phyloP scores from a whole-genome alignment of 1,140 invertebrate species.

The Drosophila bifasciata region DNA sequence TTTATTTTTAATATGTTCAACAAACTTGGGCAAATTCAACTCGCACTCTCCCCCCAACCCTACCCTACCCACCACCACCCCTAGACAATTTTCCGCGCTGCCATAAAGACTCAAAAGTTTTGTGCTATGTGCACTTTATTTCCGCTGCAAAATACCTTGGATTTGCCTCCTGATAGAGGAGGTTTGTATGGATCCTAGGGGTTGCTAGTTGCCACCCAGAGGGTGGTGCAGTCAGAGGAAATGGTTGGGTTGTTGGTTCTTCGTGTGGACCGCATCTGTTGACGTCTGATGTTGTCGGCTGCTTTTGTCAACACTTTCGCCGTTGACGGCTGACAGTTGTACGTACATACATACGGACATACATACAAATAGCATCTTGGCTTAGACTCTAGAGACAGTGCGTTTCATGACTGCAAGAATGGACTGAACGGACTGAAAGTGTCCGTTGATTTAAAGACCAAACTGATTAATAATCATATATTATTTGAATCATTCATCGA shows the following conservation, averaged over 20 bases:
- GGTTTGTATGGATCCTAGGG: background rate
- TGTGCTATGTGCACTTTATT: slow-evolving; percentile 76
- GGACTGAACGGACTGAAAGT: background rate
- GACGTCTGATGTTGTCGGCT: slow-evolving; percentile 78
- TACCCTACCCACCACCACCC: no score
- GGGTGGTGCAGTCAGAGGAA: no score
- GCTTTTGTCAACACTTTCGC: slow-evolving; percentile 77
- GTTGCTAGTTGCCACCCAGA: no score
- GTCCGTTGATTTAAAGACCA: no score
- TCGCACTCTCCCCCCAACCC: slow-evolving; percentile 1
- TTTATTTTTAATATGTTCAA: slow-evolving; percentile 80
- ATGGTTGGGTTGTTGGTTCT: slow-evolving; percentile 34
- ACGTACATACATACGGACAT: background rate
- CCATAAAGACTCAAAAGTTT: slow-evolving; percentile 76
- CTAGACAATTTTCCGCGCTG: slow-evolving; percentile 75
- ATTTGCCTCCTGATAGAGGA: slow-evolving; percentile 48
- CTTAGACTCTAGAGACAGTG: slow-evolving; percentile 13
- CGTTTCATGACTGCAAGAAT: slow-evolving; percentile 7
- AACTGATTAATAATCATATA: no score
- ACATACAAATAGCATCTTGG: slow-evolving; percentile 5
- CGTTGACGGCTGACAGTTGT: slow-evolving; percentile 69
- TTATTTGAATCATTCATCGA: no score
- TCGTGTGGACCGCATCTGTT: slow-evolving; percentile 68
- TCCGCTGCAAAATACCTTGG: slow-evolving; percentile 79
- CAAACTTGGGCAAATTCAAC: slow-evolving; percentile 72